Base-by-base conservation (phyloP, 1,140 invertebrate species). In the Riptortus pedestris region DNA sequence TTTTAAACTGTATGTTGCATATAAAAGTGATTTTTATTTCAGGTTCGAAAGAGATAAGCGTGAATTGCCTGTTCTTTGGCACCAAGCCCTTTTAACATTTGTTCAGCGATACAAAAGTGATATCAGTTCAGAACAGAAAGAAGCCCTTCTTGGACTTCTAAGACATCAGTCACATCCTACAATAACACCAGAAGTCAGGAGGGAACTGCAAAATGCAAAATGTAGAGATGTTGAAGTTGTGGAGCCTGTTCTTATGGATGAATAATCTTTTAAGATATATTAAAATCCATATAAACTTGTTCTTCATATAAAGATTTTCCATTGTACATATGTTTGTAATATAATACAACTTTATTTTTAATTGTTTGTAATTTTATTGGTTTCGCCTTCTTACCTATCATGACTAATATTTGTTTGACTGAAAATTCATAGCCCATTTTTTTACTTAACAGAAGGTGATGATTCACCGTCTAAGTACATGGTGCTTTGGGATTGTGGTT, bases 101-200 rank as follows among this genome's bases (percentile, higher is more conserved):
- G 86, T 88, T 1, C 93, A 98, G 76, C 81, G 91, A 65, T 99
- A 99, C 74, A 98, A 97, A 76, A 84, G 88, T 64, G 92, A 98
- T 75, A 86, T 98, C 58, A 93, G 91, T 65, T 83, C 83, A 22
- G 94, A 97, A 71, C 95, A 98, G 75, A 86, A 86, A 72, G 90
- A 96, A 72, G 85, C 86, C 22, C 74, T 98, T 29, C 74, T 94
- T 20, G 82, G 85, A 67, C 77, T 98, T 9, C 71, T 96, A 1
- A 81, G 80, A 65, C 82, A 82, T 72, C 90, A 97, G 71, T 76
- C 73, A 5, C 94, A 98, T 79, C 81, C 83, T 33, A 80, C 83
- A 59, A 87, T 98, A 11, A 91, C 92, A 24, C 75, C 83, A 2
- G 92, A 96, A 78, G 86, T 96, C 65, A 75, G 91, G 52, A 77